Base-by-base conservation (phyloP, 2,113 vertebrate species). In the Uria lomvia region DNA sequence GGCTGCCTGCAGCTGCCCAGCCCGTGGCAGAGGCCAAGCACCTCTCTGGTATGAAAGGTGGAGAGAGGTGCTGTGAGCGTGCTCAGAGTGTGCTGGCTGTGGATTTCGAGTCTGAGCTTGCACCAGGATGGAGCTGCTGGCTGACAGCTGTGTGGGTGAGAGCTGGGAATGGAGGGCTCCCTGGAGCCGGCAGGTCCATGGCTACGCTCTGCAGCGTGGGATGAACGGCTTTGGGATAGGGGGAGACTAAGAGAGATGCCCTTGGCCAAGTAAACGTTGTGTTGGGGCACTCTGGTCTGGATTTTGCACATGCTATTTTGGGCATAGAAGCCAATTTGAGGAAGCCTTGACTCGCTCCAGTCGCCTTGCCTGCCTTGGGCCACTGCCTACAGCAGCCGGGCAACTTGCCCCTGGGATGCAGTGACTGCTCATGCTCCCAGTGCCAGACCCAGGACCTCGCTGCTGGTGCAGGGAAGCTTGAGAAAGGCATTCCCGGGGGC, bases 351-450 rank as follows among this genome's bases (percentile, higher is more conserved):
- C 34, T 72, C 0, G 1, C 36, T 53, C 15, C n/a, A 5, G 27
- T 17, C 1, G 1, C 52, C 30, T 53, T 34, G n/a, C 20, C 27
- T 49, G 32, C 67, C 27, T 40, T 88, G 62, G 36, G 21, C 32
- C 3, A 0, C 63, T 82, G 42, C 36, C 65, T 1, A 1, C 53
- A 40, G 59, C 36, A 65, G 38, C 38, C 0, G 3, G 55, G 66
- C 56, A 15, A 12, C 34, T 56, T 74, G 59, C 14, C 43, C 5
- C 9, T 43, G 43, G 72, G 30, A 68, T 38, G 60, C 30, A 27
- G 38, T 12, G 47, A 9, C 50, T 32, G 9, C 38, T 78, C 1
- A 0, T 55, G 40, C 55, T 53, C 24, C 50, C 22, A 4, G 22
- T 30, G 40, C 47, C 20, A 12, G 52, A 13, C 12, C 19, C 34